Evolutionary conservation across 2,797 vertebrate species (phyloP).

Genomic region (Spinus olivaceus): DNA sequence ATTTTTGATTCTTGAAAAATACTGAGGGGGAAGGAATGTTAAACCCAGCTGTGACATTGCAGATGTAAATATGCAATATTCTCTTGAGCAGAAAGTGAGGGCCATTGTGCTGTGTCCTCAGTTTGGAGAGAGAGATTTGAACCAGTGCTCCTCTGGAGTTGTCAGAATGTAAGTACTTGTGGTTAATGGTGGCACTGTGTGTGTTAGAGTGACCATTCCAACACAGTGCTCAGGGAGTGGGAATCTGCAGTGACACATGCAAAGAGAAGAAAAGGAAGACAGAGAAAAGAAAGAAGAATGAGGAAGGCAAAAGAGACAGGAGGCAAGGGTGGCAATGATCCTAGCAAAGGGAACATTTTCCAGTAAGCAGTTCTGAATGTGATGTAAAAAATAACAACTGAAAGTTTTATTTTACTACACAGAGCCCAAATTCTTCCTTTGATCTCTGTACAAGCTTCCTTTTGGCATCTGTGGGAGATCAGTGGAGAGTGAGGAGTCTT

Average conservation of each 20-base stretch:
- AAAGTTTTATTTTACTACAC: slow-evolving; percentile 66
- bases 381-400: slow-evolving; percentile 63
- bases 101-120: not conserved
- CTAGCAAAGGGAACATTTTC: slow-evolving; percentile 42
- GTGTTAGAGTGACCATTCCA: not conserved
- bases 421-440: slow-evolving; percentile 55
- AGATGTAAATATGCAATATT: not conserved
- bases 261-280: not conserved
- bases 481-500: slow-evolving; percentile 10
- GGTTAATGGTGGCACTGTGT: not conserved
- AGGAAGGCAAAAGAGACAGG: not conserved
- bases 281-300: not conserved
- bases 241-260: not conserved
- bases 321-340: slow-evolving; percentile 8
- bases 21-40: not conserved
- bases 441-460: slow-evolving; percentile 61
- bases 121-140: not conserved
- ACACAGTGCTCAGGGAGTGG: not conserved
- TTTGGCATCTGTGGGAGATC: slow-evolving; percentile 63
- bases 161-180: not conserved
- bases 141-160: not conserved
- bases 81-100: not conserved
- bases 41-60: not conserved
- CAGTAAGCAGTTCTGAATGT: slow-evolving; percentile 38
- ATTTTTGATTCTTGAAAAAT: not conserved